A percentile compares a stretch with the other conserved stretches of the same genome.
Evolutionary conservation across 2,888 invertebrate species (phyloP).

Genomic region (Drosophila silvestris): DNA sequence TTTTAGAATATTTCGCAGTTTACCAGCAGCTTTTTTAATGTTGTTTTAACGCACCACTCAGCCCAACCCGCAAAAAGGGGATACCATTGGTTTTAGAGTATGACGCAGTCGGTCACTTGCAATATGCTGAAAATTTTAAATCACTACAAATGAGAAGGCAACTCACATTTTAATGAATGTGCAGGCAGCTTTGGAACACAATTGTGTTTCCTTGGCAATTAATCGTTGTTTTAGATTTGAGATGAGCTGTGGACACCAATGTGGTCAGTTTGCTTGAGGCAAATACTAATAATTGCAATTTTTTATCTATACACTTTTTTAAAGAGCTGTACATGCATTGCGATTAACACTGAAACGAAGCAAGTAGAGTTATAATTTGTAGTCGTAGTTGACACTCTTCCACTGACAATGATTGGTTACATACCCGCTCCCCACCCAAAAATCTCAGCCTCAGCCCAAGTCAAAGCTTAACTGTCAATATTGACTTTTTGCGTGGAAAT

Average conservation of each 20-base stretch:
- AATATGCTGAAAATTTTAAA: neutral
- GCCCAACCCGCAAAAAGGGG: no score
- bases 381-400: no score
- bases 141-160: neutral
- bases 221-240: neutral
- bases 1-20: neutral
- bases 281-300: neutral
- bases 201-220: neutral
- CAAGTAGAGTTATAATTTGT: neutral
- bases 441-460: neutral
- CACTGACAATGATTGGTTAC: neutral
- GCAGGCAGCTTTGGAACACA: neutral
- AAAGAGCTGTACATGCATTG: neutral
- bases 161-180: neutral
- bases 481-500: conserved; percentile 69
- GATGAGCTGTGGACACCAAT: neutral
- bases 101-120: neutral
- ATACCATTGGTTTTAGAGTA: neutral
- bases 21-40: neutral
- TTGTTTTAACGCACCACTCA: no score
- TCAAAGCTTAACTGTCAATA: conserved; percentile 66
- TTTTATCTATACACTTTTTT: neutral
- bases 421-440: no score
- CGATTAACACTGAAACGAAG: neutral
- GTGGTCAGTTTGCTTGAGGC: no score